A percentile compares a stretch with the other conserved stretches of the same genome.
Conservation (phyloP, 2,888 invertebrate species). For the Dolichomitus sp. region DNA sequence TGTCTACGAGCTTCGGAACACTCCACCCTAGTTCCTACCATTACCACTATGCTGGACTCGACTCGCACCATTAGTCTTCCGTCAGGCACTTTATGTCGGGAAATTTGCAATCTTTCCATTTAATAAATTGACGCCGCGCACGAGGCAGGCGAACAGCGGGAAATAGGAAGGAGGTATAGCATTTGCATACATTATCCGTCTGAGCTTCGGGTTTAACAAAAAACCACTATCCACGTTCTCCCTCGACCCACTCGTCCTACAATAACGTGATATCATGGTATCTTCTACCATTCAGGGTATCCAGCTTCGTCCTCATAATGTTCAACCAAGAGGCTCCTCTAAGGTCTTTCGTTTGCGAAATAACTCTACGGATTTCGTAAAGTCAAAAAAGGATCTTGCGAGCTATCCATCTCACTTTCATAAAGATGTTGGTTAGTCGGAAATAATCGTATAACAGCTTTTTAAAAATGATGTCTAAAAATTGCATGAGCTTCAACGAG, state of each 20-base stretch:
- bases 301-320: constrained; percentile 38
- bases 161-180: constrained; percentile 77
- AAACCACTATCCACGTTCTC: constrained; percentile 27
- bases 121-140: constrained; percentile 84
- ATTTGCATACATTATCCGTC: constrained; percentile 84
- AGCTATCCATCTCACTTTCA: constrained; percentile 47
- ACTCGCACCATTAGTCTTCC: constrained; percentile 84
- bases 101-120: constrained; percentile 86
- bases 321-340: constrained; percentile 18
- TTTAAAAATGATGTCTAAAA: background rate
- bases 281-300: constrained; percentile 58
- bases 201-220: constrained; percentile 64
- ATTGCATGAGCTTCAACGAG: background rate
- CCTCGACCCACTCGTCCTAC: constrained; percentile 49
- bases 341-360: constrained; percentile 62
- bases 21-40: constrained; percentile 56
- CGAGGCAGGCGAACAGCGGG: constrained; percentile 33
- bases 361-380: constrained; percentile 57
- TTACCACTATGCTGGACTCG: constrained; percentile 61
- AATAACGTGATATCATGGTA: constrained; percentile 76
- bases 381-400: constrained; percentile 36
- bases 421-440: background rate
- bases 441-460: too few relatives aligned
- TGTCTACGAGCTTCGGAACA: constrained; percentile 45
- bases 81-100: constrained; percentile 85